Conservation (phyloP, 1,140 invertebrate genomes). For the Mizuhopecten yessoensis region DNA sequence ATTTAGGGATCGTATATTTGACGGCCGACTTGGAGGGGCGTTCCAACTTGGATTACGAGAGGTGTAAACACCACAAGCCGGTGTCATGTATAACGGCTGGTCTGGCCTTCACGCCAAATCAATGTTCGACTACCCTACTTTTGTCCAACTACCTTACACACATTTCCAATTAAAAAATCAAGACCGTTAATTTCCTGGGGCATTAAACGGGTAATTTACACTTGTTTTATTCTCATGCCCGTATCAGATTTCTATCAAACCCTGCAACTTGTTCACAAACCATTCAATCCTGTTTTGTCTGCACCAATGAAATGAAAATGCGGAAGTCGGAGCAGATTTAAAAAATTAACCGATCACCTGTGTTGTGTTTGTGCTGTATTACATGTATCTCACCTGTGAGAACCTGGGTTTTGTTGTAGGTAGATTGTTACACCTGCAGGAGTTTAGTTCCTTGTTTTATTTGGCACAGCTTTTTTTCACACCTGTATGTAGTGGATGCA, state of each 20-base stretch:
- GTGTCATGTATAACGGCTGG: neutral
- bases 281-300: neutral
- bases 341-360: neutral
- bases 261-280: neutral
- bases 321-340: neutral
- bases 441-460: too few relatives aligned
- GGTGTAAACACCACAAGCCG: constrained; percentile 3
- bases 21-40: neutral
- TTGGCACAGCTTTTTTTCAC: too few relatives aligned
- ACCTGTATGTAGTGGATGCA: too few relatives aligned
- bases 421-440: neutral
- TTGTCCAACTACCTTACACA: neutral
- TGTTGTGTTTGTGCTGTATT: neutral
- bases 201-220: constrained; percentile 2
- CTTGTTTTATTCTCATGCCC: neutral
- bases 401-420: neutral
- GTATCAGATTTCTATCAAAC: neutral
- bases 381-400: neutral
- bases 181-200: neutral
- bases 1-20: neutral
- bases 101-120: neutral
- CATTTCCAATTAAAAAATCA: constrained; percentile 28
- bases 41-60: neutral
- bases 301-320: neutral
- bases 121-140: neutral